phyloP scores from a whole-genome alignment of 2,797 vertebrate species.

The Catharus ustulatus region DNA sequence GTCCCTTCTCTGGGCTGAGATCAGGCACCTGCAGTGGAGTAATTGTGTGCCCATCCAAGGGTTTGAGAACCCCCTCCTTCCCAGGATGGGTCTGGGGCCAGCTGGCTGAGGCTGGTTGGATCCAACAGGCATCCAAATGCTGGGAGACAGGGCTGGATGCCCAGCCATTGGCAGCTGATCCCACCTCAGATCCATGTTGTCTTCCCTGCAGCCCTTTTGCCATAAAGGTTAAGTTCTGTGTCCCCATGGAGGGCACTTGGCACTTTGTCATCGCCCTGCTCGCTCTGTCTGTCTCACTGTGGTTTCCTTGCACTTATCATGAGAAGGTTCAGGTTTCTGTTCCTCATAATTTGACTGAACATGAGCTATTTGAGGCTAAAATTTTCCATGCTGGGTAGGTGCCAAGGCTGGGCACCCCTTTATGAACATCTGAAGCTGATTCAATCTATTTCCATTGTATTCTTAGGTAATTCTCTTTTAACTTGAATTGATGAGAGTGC shows the following conservation, averaged over 20 bases:
- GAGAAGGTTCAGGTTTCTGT: slow-evolving; percentile 10
- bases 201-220: not conserved
- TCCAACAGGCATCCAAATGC: not conserved
- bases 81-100: not conserved
- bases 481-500: not conserved
- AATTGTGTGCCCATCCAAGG: not conserved
- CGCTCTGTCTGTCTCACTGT: not conserved
- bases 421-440: not conserved
- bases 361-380: not conserved
- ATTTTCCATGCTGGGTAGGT: not conserved
- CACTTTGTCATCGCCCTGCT: not conserved
- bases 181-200: not conserved
- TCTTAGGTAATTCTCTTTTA: not conserved
- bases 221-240: not conserved
- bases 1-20: not conserved
- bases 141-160: not conserved
- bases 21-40: not conserved
- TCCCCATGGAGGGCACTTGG: accelerated
- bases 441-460: not conserved
- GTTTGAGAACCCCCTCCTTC: not conserved
- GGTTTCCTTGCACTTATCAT: not conserved
- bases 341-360: not conserved
- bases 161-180: not conserved
- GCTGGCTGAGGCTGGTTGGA: not conserved
- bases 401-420: not conserved